Evolutionary conservation across 2,888 invertebrate species (phyloP), one percentile per base, ranked within the genome.

Genomic region (Serripes groenlandicus): DNA sequence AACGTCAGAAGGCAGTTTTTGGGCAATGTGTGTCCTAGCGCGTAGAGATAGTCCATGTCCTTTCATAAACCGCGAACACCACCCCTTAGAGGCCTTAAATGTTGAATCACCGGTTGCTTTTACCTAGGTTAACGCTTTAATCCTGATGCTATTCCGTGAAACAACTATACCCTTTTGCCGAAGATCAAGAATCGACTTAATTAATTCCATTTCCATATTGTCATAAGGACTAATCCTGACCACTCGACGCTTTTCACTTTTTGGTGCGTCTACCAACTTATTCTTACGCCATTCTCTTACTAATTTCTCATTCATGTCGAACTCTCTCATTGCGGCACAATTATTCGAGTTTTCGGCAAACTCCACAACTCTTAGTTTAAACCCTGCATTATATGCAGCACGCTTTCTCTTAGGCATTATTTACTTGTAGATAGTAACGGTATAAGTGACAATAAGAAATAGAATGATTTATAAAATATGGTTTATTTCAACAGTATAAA

Each of bases 261-360:
- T 42, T 35, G 34, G 58, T 32, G 34, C 35, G 23, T 28, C n/a
- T 56, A 21, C 28, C 34, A 32, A 7, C 66, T 66, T 66, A 11
- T 23, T 37, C 30, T 66, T 66, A n/a, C 66, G 11, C 66, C 34
- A 66, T 35, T 66, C 66, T 35, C 66, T 66, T 2, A 60, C 60
- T 30, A 60, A 23, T 21, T 71, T 71, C 23, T 71, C 71, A 56
- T 35, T 56, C n/a, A 62, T 42, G n/a, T 42, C 73, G 62, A 73
- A 73, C 26, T 73, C 60, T 1, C 73, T 7, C 28, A 42, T 26
- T 23, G 73, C 73, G 4, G 73, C 74, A 66, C 74, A 66, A 26
- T 75, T 75, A 28, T 73, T 73, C 37, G 60, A 62, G 42, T 58
- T 73, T 37, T 73, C 73, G 23, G 73, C 73, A 37, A 73, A 73